Conservation (phyloP, 2,797 vertebrate genomes). For the Cygnus olor region DNA sequence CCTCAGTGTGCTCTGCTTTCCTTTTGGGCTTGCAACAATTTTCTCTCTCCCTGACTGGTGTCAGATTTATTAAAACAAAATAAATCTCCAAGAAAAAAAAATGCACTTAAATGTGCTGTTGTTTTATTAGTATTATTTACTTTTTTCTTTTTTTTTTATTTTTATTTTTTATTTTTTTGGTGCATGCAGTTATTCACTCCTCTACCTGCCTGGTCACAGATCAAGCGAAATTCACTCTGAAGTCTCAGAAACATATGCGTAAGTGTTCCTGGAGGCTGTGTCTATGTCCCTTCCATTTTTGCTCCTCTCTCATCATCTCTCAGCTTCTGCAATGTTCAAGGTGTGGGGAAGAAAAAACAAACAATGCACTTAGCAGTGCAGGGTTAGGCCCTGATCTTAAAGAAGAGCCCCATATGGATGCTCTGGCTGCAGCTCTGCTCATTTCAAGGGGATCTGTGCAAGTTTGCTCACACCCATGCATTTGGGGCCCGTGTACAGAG, state of each 20-base stretch:
- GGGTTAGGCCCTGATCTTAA: background rate
- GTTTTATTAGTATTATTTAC: slow-evolving; percentile 50
- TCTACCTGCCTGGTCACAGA: slow-evolving; percentile 12
- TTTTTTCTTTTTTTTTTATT: slow-evolving; percentile 25
- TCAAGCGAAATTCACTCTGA: background rate
- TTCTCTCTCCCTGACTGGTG: slow-evolving; percentile 78
- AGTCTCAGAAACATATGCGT: background rate
- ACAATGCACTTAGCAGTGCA: background rate
- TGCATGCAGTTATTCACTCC: slow-evolving; percentile 18
- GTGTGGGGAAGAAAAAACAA: no score
- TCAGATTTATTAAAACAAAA: slow-evolving; percentile 83
- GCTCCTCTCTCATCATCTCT: background rate
- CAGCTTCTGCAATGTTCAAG: background rate
- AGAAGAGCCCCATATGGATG: background rate
- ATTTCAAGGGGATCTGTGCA: background rate
- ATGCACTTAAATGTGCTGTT: slow-evolving; percentile 75
- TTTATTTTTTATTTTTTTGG: background rate
- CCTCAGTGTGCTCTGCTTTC: slow-evolving; percentile 49
- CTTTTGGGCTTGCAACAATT: slow-evolving; percentile 66
- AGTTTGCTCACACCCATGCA: background rate
- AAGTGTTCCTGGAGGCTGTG: background rate
- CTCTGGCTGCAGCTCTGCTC: background rate
- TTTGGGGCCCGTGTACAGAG: background rate
- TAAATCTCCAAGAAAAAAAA: slow-evolving; percentile 81
- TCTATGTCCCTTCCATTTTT: background rate